Evolutionary conservation across 2,888 invertebrate species (phyloP).

Genomic region (Bhutanitis thaidina): DNA sequence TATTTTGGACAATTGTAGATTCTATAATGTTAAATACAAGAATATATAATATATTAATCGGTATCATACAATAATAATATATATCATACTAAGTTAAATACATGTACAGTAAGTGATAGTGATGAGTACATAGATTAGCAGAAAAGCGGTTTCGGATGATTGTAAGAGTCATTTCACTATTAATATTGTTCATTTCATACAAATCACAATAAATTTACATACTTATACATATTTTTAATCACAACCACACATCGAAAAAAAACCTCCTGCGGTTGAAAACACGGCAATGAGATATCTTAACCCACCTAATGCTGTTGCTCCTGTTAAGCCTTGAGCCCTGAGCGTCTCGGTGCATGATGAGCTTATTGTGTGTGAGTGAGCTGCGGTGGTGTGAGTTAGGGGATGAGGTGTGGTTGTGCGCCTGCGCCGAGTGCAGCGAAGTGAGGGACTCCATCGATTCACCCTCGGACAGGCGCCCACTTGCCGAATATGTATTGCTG

Average conservation of each 20-base stretch:
- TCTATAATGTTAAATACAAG: constrained; percentile 4
- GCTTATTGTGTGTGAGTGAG: constrained; percentile 82
- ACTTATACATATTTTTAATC: not conserved
- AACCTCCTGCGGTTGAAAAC: constrained; percentile 6
- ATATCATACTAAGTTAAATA: not conserved
- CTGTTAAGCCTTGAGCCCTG: constrained; percentile 86
- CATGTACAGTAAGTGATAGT: not conserved
- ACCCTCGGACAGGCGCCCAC: constrained; percentile 90
- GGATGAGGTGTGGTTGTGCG: constrained; percentile 85
- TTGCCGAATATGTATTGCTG: constrained; percentile 86
- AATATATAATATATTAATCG: constrained; percentile 27
- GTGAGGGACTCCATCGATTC: constrained; percentile 92
- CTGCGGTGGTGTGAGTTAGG: constrained; percentile 84
- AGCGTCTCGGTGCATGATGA: constrained; percentile 80
- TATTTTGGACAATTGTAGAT: constrained; percentile 6
- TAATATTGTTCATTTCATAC: not conserved
- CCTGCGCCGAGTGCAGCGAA: constrained; percentile 88
- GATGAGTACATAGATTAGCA: constrained; percentile 23
- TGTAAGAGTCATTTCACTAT: not conserved
- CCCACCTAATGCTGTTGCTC: constrained; percentile 95
- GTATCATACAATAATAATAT: too few relatives aligned
- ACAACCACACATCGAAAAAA: constrained; percentile 6
- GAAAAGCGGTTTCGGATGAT: constrained; percentile 31
- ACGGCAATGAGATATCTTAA: constrained; percentile 27
- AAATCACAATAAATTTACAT: not conserved